These are phyloP conservation scores for Smittia sp. DNA, from an alignment of 2,888 invertebrate species.

Conservation along the genomic window DNA sequence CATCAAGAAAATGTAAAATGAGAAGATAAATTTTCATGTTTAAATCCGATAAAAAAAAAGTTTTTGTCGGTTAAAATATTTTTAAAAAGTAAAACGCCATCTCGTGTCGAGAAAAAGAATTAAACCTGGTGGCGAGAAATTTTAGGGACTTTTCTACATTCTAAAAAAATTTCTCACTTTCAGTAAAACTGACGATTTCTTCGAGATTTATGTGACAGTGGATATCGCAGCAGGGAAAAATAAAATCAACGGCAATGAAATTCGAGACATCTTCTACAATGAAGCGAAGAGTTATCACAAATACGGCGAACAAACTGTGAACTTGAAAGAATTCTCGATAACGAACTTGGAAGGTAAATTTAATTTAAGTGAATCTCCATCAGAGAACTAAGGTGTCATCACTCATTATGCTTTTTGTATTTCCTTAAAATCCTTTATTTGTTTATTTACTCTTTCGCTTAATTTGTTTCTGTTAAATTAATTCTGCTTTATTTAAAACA, in stretches of 20 bases:
- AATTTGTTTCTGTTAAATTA: slow-evolving; percentile 17
- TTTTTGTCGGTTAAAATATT: not conserved
- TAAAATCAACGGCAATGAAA: slow-evolving; percentile 34
- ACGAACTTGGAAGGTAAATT: slow-evolving; percentile 28
- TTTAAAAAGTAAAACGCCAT: not conserved
- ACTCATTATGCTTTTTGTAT: slow-evolving; percentile 1
- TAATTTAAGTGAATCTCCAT: not conserved
- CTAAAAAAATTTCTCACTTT: not conserved
- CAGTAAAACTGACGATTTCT: not conserved
- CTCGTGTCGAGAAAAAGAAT: not conserved
- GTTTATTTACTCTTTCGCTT: slow-evolving; percentile 1
- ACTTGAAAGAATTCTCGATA: not conserved
- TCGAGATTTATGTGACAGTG: not conserved
- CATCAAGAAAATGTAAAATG: too few relatives aligned
- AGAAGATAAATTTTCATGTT: too few relatives aligned
- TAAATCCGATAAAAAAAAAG: too few relatives aligned
- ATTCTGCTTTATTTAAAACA: slow-evolving; percentile 24
- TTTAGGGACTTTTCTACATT: not conserved
- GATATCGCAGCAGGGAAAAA: slow-evolving; percentile 17
- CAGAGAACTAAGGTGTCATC: not conserved
- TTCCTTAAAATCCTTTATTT: slow-evolving; percentile 11
- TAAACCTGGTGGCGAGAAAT: not conserved
- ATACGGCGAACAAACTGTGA: not conserved
- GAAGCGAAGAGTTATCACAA: not conserved
- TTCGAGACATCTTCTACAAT: slow-evolving; percentile 23